Conservation (phyloP, 1,140 invertebrate species). For the Aphaenogaster floridana region DNA sequence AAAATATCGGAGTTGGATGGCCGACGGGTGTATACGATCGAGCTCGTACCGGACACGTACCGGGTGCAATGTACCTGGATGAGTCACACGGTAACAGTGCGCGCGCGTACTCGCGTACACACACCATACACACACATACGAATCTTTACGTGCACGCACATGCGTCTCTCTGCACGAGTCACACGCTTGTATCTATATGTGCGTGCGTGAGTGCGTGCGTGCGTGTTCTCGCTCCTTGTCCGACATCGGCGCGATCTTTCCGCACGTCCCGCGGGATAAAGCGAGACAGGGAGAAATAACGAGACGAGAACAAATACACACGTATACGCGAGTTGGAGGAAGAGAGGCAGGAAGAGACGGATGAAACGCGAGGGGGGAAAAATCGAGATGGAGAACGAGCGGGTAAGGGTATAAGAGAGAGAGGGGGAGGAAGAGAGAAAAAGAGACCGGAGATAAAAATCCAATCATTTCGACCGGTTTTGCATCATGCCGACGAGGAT, state of each 20-base stretch:
- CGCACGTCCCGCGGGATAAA: constrained; percentile 36
- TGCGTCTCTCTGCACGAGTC: constrained; percentile 59
- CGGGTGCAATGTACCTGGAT: constrained; percentile 84
- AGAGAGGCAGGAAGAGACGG: constrained; percentile 26
- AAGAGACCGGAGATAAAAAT: constrained; percentile 82
- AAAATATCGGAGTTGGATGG: constrained; percentile 75
- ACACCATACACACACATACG: constrained; percentile 51
- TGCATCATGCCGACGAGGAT: constrained; percentile 82
- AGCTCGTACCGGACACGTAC: constrained; percentile 79
- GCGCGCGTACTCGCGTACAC: constrained; percentile 40
- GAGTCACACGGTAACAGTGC: constrained; percentile 79
- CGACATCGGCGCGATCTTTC: constrained; percentile 37
- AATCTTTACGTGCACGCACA: constrained; percentile 49
- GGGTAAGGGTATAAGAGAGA: constrained; percentile 31
- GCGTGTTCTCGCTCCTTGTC: constrained; percentile 34
- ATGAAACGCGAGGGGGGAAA: constrained; percentile 20
- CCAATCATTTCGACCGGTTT: constrained; percentile 85
- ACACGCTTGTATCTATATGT: neutral
- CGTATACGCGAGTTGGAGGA: constrained; percentile 42
- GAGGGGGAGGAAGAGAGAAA: constrained; percentile 48
- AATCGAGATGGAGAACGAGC: constrained; percentile 57
- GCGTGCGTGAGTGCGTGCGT: constrained; percentile 2
- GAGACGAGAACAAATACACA: constrained; percentile 29
- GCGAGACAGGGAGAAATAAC: constrained; percentile 34
- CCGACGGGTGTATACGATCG: constrained; percentile 72